Conservation (phyloP, 2,888 invertebrate genomes). For the Megalurothrips usitatus region DNA sequence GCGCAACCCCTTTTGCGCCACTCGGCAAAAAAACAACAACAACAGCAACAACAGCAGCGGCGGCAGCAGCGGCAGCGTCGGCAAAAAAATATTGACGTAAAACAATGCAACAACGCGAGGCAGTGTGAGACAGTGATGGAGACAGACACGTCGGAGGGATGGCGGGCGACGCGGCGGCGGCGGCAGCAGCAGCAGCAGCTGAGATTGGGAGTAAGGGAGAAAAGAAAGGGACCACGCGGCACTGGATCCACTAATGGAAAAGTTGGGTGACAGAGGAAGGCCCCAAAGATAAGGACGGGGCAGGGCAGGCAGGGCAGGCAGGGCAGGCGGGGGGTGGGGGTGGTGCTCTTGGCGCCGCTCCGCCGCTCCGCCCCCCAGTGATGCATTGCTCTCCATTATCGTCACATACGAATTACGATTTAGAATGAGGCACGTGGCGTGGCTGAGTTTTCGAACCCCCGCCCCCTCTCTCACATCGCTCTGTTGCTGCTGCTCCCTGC, state of each 20-base stretch:
- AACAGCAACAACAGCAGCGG: not conserved
- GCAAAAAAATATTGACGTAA: not conserved
- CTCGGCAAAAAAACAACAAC: not conserved
- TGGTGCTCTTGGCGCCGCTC: not conserved
- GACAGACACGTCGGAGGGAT: not conserved
- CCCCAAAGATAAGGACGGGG: slow-evolving; percentile 17
- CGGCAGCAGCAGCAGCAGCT: not conserved
- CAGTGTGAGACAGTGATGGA: not conserved
- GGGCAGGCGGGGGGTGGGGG: not conserved
- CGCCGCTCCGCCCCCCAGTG: slow-evolving; percentile 9
- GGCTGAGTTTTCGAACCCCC: not conserved
- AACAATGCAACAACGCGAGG: not conserved
- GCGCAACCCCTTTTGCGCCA: no score
- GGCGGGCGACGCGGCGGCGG: not conserved
- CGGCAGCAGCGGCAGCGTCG: not conserved
- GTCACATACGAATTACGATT: slow-evolving; percentile 24
- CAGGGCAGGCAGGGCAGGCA: not conserved
- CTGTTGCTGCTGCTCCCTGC: not conserved
- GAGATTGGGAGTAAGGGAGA: slow-evolving; percentile 3
- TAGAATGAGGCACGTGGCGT: not conserved
- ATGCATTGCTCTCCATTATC: slow-evolving; percentile 19
- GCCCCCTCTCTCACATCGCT: not conserved
- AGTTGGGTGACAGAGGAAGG: slow-evolving; percentile 19
- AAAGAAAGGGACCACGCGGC: slow-evolving; percentile 7
- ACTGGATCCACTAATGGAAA: slow-evolving; percentile 18